phyloP scores from a whole-genome alignment of 2,888 invertebrate species.

The Clusia tigrina region DNA sequence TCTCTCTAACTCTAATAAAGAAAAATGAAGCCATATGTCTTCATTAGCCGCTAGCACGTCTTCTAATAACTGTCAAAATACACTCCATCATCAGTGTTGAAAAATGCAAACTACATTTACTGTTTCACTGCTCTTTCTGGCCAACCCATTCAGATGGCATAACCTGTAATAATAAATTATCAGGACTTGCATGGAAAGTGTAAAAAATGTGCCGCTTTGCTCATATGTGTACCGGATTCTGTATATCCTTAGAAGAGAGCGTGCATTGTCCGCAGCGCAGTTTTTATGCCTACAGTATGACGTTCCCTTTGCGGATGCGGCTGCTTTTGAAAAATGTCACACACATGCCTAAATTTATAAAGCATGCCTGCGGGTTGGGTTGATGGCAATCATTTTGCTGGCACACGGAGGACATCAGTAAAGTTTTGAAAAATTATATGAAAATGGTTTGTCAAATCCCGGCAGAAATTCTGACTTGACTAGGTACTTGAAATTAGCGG shows the following conservation, averaged over 20 bases:
- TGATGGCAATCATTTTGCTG: no score
- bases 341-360: background rate
- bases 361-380: background rate
- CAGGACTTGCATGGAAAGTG: background rate
- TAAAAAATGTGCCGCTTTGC: background rate
- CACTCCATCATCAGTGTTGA: background rate
- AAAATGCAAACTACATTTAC: background rate
- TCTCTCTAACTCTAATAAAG: no score
- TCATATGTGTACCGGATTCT: background rate
- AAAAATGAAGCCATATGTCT: constrained; percentile 41
- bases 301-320: background rate
- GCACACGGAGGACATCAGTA: no score
- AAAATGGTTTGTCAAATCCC: no score
- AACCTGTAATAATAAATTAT: constrained; percentile 6
- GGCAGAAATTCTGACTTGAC: no score
- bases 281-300: background rate
- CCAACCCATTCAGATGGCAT: background rate
- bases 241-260: background rate
- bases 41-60: constrained; percentile 13
- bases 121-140: background rate
- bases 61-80: background rate
- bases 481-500: no score
- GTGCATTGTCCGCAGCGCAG: no score
- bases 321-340: background rate
- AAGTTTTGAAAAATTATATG: no score